Conservation (phyloP, 37 sponge, comb jelly and placozoan species). For the Diacarnus erythraeanus region DNA sequence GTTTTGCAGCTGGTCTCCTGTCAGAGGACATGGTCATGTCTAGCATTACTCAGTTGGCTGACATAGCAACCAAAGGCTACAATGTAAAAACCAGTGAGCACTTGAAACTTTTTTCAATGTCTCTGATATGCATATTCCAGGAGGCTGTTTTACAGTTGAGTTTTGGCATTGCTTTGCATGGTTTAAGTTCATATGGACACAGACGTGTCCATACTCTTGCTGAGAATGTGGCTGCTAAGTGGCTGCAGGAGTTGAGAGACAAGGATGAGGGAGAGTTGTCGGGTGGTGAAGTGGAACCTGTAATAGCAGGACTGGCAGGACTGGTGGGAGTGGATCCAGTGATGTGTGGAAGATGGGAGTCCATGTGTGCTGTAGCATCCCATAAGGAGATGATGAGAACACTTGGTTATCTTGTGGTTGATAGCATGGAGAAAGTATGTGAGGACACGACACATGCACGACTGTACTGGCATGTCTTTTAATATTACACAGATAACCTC, state of each 20-base stretch:
- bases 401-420: neutral
- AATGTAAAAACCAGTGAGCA: constrained; percentile 1
- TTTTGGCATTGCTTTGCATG: constrained; percentile 7
- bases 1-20: neutral
- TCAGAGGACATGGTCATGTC: constrained; percentile 18
- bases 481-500: neutral
- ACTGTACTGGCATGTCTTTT: too few species aligned
- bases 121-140: neutral
- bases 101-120: too few species aligned
- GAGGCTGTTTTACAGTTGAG: constrained; percentile 6
- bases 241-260: constrained; percentile 23
- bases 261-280: neutral
- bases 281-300: neutral
- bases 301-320: constrained; percentile 4
- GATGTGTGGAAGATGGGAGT: neutral
- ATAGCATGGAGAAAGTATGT: constrained; percentile 7
- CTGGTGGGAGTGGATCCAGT: neutral
- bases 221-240: constrained; percentile 36
- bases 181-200: constrained; percentile 7
- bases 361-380: neutral
- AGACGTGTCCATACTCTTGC: neutral
- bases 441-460: neutral
- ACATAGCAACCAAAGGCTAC: constrained; percentile 12
- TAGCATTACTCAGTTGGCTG: constrained; percentile 1
- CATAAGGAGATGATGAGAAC: neutral